Evolutionary conservation across 92 coral and sea anemone species (phyloP).

Genomic region (Pocillopora grandis): DNA sequence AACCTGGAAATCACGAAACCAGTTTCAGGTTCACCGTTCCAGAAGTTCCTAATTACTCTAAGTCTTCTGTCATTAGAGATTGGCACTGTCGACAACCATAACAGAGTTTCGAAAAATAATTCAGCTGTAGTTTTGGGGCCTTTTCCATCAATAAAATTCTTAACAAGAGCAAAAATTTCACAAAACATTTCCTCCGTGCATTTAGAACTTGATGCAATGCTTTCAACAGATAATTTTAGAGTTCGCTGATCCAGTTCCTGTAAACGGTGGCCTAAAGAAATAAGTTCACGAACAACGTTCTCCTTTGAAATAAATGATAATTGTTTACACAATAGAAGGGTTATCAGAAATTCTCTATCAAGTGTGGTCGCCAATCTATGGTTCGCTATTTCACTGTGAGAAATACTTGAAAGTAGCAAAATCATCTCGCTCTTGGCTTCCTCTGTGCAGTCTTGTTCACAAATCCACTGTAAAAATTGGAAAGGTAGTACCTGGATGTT

Average conservation of each 20-base stretch:
- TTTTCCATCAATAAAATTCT: not conserved
- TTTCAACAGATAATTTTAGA: not conserved
- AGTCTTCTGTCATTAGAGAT: constrained; percentile 6
- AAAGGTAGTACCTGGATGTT: not conserved
- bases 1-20: not conserved
- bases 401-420: constrained; percentile 6
- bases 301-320: not conserved
- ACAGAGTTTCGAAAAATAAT: not conserved
- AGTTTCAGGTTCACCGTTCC: not conserved
- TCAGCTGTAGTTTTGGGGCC: not conserved
- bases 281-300: not conserved
- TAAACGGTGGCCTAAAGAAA: not conserved
- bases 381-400: not conserved
- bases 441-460: not conserved
- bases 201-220: not conserved
- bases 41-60: not conserved
- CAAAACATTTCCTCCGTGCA: not conserved
- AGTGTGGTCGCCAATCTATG: not conserved
- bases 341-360: too few relatives aligned
- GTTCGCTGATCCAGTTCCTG: not conserved
- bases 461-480: constrained; percentile 7
- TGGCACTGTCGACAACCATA: not conserved
- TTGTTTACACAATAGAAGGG: too few relatives aligned
- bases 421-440: constrained; percentile 18
- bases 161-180: not conserved